phyloP scores from a whole-genome alignment of 2,888 invertebrate species.

The Acronicta aceris region DNA sequence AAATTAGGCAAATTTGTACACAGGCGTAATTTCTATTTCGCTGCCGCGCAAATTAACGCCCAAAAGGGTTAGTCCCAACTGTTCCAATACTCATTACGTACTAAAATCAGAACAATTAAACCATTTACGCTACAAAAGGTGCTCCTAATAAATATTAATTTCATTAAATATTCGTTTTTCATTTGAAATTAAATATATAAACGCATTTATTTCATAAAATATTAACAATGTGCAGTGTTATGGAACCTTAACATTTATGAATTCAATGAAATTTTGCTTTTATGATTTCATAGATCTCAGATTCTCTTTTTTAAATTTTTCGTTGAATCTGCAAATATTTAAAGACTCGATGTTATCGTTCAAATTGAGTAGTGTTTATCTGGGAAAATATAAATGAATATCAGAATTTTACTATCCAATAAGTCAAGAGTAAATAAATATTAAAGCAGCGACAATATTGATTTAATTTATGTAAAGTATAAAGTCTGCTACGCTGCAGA shows the following conservation, averaged over 20 bases:
- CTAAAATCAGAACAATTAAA: constrained; percentile 58
- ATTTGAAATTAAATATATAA: constrained; percentile 1
- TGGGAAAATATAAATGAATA: neutral
- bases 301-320: neutral
- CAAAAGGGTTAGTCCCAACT: constrained; percentile 56
- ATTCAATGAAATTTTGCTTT: constrained; percentile 2
- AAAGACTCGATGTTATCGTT: neutral
- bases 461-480: neutral
- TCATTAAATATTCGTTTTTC: constrained; percentile 12
- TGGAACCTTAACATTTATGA: constrained; percentile 6
- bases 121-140: constrained; percentile 32
- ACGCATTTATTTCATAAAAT: neutral
- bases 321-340: constrained; percentile 2
- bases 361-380: neutral
- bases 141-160: constrained; percentile 37
- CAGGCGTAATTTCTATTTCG: constrained; percentile 73
- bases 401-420: neutral
- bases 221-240: constrained; percentile 1
- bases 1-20: constrained; percentile 74
- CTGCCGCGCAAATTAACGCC: constrained; percentile 64
- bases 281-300: neutral
- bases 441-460: constrained; percentile 4
- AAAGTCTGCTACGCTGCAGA: no score
- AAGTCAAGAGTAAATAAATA: constrained; percentile 1
- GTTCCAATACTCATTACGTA: constrained; percentile 51